phyloP scores from a whole-genome alignment of 2,113 vertebrate genomes.

The Panthera uncia region DNA sequence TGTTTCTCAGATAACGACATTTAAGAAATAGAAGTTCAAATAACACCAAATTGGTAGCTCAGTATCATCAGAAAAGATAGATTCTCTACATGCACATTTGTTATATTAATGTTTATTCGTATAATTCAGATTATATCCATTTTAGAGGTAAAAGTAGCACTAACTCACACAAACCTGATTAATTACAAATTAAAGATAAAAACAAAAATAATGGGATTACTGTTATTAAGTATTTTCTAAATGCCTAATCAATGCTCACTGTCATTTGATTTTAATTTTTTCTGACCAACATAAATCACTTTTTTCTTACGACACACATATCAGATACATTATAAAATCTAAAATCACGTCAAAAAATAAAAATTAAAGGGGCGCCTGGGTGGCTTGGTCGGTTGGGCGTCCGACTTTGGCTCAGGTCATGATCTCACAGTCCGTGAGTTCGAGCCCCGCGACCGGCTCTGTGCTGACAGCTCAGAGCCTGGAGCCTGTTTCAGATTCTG shows the following conservation, averaged over 20 bases:
- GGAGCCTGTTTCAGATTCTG: no score
- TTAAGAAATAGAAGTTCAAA: neutral
- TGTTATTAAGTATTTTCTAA: neutral
- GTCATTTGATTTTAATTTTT: neutral
- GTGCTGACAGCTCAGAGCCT: no score
- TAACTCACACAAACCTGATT: neutral
- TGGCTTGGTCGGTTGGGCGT: no score
- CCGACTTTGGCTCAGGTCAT: no score
- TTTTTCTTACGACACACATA: neutral
- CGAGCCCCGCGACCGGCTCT: no score
- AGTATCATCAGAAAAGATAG: neutral
- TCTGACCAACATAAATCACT: neutral
- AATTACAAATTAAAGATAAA: conserved; percentile 8
- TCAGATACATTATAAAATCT: neutral
- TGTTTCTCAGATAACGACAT: neutral
- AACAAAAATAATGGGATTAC: neutral
- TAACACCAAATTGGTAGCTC: neutral
- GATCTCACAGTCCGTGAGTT: no score
- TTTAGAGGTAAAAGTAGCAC: neutral
- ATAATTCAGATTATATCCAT: neutral
- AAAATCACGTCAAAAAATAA: neutral
- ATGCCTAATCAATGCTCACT: neutral
- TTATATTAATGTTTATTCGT: neutral
- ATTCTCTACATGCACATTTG: neutral
- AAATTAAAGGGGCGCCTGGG: neutral